A percentile compares a stretch with the other conserved stretches of the same genome.
Conservation (phyloP, 37 sponge, comb jelly and placozoan species). For the Eunapius fragilis region DNA sequence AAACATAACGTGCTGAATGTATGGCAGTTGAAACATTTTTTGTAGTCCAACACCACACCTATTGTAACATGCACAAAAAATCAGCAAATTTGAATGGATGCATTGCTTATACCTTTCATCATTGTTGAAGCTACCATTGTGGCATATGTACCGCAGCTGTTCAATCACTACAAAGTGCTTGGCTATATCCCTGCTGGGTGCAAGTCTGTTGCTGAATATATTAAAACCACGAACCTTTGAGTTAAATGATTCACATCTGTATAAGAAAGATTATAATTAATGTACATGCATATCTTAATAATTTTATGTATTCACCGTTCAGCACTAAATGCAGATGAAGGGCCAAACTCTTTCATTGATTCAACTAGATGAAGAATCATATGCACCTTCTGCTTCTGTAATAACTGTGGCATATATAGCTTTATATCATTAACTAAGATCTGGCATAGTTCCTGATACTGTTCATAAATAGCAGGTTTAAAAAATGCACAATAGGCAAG, state of each 20-base stretch:
- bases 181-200: not conserved
- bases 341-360: constrained; percentile 30
- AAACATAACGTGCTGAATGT: not conserved
- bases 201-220: not conserved
- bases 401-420: not conserved
- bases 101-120: not conserved
- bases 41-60: not conserved
- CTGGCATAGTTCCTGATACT: not conserved
- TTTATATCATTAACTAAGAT: constrained; percentile 12
- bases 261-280: not conserved
- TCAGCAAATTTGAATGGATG: not conserved
- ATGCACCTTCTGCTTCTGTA: constrained; percentile 30
- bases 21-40: not conserved
- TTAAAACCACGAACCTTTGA: not conserved
- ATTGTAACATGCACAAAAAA: not conserved
- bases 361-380: constrained; percentile 29
- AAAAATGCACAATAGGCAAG: not conserved
- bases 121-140: not conserved
- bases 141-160: not conserved
- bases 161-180: not conserved
- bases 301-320: constrained; percentile 33
- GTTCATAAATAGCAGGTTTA: too few species aligned
- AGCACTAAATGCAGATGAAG: constrained; percentile 15
- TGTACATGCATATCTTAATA: not conserved
- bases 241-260: not conserved